Conservation (phyloP, 2,888 invertebrate genomes). For the Lasioglossum marginatum region DNA sequence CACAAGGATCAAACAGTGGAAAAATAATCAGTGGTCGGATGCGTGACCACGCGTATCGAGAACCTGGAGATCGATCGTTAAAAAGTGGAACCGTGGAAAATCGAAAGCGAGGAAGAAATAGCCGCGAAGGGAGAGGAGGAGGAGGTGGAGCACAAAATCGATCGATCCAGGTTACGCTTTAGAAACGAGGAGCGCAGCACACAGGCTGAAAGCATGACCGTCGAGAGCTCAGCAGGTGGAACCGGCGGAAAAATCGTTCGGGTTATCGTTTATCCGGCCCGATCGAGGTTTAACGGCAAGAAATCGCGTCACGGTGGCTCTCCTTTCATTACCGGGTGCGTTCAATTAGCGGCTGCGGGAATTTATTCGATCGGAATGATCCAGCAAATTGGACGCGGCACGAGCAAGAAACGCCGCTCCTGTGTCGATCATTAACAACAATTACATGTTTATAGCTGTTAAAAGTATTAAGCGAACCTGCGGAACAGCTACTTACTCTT, state of each 20-base stretch:
- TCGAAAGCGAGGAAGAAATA: not conserved
- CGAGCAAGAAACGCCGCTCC: not conserved
- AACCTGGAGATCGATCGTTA: not conserved
- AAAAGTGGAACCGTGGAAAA: slow-evolving; percentile 11
- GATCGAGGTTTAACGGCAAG: slow-evolving; percentile 1
- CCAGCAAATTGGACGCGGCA: slow-evolving; percentile 19
- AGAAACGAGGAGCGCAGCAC: not conserved
- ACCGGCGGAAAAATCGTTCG: not conserved
- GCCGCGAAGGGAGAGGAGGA: not conserved
- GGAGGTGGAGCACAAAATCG: not conserved
- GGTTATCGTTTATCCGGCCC: not conserved
- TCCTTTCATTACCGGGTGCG: slow-evolving; percentile 16
- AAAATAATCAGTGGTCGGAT: not conserved
- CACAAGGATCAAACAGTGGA: not conserved
- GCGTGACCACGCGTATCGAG: not conserved
- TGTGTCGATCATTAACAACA: not conserved
- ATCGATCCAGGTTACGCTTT: not conserved
- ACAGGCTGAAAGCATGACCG: slow-evolving; percentile 10
- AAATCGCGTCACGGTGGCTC: slow-evolving; percentile 3
- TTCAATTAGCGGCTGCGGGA: slow-evolving; percentile 44
- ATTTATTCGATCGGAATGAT: slow-evolving; percentile 35
- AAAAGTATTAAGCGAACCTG: not conserved
- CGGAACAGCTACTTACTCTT: not conserved
- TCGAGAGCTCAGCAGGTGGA: not conserved
- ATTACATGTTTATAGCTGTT: not conserved